Conservation (phyloP, 2,888 invertebrate species). For the Cactoblastis cactorum region DNA sequence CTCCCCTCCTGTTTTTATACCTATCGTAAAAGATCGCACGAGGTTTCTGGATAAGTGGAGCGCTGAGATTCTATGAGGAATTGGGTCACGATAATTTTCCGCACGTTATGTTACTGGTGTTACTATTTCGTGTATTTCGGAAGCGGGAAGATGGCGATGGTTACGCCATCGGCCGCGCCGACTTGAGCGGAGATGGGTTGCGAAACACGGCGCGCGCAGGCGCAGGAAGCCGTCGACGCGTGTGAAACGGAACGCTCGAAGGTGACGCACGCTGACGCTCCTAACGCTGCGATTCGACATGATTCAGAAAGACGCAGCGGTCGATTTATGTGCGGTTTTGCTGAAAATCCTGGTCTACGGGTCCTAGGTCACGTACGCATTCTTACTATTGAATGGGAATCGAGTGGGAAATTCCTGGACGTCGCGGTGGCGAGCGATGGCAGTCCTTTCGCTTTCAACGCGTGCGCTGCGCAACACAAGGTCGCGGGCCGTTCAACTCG, state of each 20-base stretch:
- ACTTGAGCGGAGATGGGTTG: conserved; percentile 39
- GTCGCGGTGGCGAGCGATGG: background rate
- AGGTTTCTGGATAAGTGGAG: conserved; percentile 71
- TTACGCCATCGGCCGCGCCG: conserved; percentile 41
- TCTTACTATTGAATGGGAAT: conserved; percentile 24
- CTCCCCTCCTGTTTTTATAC: conserved; percentile 57
- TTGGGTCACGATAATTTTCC: conserved; percentile 57
- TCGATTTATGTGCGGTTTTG: conserved; percentile 44
- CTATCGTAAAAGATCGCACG: conserved; percentile 55
- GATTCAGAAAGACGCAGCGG: conserved; percentile 42
- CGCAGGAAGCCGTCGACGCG: conserved; percentile 50
- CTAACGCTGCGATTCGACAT: conserved; percentile 19
- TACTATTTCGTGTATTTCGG: conserved; percentile 52
- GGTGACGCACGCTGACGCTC: conserved; percentile 48
- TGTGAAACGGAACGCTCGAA: conserved; percentile 47
- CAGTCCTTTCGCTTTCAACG: conserved; percentile 20
- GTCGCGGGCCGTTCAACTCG: conserved; percentile 79
- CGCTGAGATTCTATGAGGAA: conserved; percentile 54
- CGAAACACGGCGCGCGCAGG: conserved; percentile 36
- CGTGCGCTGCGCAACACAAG: conserved; percentile 70
- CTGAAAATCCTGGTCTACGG: conserved; percentile 31
- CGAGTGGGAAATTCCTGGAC: conserved; percentile 50
- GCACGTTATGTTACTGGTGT: conserved; percentile 33
- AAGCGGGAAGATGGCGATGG: conserved; percentile 40
- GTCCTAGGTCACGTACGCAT: conserved; percentile 59